Conservation (phyloP, 2,113 vertebrate genomes). For the Meriones unguiculatus region DNA sequence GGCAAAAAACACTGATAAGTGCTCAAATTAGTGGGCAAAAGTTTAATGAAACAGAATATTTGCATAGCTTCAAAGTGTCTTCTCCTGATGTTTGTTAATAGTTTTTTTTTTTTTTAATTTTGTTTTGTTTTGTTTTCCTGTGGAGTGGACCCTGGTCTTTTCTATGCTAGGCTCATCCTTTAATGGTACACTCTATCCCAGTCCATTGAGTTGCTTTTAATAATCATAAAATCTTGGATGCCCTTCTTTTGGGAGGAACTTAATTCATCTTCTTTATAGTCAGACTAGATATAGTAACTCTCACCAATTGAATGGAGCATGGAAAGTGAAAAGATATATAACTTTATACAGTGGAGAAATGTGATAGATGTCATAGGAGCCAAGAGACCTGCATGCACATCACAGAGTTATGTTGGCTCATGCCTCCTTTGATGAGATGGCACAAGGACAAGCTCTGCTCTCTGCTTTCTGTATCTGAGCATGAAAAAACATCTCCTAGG, state of each 20-base stretch:
- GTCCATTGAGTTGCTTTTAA: conserved; percentile 10
- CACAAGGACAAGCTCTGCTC: neutral
- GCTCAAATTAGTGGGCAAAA: neutral
- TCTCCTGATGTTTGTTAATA: neutral
- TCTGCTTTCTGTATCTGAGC: neutral
- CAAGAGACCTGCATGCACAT: neutral
- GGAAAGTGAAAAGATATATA: neutral
- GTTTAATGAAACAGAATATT: neutral
- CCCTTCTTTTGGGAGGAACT: neutral
- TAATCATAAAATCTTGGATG: neutral
- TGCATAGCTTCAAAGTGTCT: neutral
- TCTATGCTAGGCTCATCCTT: neutral
- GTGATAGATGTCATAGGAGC: neutral
- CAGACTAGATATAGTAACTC: neutral
- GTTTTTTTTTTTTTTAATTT: too few species aligned
- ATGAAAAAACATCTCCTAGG: neutral
- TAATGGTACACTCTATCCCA: neutral
- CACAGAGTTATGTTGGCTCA: neutral
- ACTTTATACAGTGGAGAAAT: neutral
- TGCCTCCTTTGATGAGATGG: neutral
- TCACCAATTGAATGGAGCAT: neutral
- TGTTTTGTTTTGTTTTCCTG: neutral
- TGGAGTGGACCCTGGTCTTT: neutral
- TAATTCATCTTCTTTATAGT: neutral
- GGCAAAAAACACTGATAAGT: conserved; percentile 37